Conservation (phyloP, 2,113 vertebrate genomes). For the Polypterus senegalus region DNA sequence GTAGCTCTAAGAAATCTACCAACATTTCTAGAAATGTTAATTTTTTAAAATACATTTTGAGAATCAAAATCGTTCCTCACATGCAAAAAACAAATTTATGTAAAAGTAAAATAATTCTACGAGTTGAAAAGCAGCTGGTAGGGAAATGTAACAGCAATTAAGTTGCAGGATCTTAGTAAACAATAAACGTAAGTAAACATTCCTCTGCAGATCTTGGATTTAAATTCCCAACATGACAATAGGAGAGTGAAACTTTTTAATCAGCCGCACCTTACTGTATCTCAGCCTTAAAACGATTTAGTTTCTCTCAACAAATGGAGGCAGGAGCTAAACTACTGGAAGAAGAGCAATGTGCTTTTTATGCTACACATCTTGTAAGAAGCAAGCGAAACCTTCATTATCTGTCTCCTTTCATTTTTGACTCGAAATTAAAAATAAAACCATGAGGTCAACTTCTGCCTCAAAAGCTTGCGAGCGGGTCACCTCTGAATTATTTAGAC, state of each 20-base stretch:
- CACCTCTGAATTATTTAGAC: constrained; percentile 45
- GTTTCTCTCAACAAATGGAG: constrained; percentile 4
- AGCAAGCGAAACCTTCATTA: constrained; percentile 25
- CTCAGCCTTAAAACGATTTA: neutral
- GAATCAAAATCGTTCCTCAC: no score
- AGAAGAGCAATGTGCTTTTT: constrained; percentile 15
- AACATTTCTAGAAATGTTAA: no score
- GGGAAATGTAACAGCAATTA: no score
- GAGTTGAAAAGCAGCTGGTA: no score
- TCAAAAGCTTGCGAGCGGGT: constrained; percentile 27
- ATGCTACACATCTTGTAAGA: constrained; percentile 37
- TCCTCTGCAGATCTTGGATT: no score
- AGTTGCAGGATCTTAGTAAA: no score
- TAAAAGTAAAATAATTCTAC: no score
- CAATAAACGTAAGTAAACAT: no score
- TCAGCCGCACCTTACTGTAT: constrained; percentile 1
- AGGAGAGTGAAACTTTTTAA: constrained; percentile 7
- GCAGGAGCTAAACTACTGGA: constrained; percentile 13
- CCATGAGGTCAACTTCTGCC: constrained; percentile 45
- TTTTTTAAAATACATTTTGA: no score
- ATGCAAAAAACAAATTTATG: no score
- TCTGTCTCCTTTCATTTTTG: constrained; percentile 30
- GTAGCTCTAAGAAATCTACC: no score
- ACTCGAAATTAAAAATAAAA: constrained; percentile 37
- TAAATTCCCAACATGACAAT: no score